Percentiles rank a stretch among this genome's conserved stretches.
Conservation (phyloP, 2,797 vertebrate species). For the Todus mexicanus region DNA sequence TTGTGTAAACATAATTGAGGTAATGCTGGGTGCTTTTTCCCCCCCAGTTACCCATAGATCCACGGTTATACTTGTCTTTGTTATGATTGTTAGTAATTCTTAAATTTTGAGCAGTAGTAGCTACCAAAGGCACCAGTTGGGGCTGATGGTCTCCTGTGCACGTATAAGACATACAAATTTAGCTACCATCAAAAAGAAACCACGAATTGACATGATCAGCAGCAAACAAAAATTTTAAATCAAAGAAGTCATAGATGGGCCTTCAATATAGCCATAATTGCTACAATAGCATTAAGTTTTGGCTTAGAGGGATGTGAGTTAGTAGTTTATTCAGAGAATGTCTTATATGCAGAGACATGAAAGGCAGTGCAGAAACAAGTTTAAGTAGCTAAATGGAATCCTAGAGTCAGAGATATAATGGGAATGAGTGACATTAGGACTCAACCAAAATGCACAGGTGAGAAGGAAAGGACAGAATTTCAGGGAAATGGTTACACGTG, state of each 20-base stretch:
- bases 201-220: not conserved
- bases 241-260: not conserved
- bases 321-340: not conserved
- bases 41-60: not conserved
- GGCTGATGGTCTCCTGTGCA: not conserved
- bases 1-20: not conserved
- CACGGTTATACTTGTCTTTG: not conserved
- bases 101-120: not conserved
- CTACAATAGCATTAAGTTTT: not conserved
- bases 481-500: not conserved
- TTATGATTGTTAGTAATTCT: not conserved
- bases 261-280: not conserved
- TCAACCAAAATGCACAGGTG: not conserved
- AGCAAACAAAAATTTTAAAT: not conserved
- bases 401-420: not conserved
- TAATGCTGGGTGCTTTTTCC: not conserved
- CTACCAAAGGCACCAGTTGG: not conserved
- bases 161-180: not conserved
- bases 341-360: rapidly evolving
- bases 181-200: not conserved
- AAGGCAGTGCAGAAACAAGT: not conserved
- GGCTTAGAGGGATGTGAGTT: not conserved
- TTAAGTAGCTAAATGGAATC: not conserved
- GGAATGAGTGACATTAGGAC: not conserved
- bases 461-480: not conserved